Percentiles rank a stretch among this genome's conserved stretches.
Conservation (phyloP, 2,113 vertebrate genomes). For the Barnardius zonarius region DNA sequence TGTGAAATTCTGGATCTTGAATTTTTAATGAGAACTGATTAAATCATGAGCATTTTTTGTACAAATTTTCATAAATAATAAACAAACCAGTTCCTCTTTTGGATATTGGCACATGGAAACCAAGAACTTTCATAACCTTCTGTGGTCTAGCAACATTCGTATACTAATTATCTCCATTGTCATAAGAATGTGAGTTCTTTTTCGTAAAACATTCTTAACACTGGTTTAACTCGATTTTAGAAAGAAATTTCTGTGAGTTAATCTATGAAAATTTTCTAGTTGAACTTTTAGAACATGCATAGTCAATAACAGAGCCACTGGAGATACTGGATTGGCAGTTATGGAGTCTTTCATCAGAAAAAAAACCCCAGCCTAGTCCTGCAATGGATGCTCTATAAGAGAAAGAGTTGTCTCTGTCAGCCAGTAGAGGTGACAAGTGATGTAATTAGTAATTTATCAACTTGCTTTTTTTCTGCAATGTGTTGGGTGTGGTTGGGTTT, state of each 20-base stretch:
- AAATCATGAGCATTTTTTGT: not conserved
- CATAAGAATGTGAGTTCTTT: not conserved
- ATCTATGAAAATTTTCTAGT: not conserved
- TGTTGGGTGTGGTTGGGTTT: not conserved
- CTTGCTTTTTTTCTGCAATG: not conserved
- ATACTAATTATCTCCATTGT: not conserved
- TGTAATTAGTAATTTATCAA: not conserved
- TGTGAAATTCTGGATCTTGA: not conserved
- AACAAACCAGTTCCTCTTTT: slow-evolving; percentile 58
- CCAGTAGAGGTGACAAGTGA: not conserved
- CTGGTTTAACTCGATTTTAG: not conserved
- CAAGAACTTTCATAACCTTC: slow-evolving; percentile 57
- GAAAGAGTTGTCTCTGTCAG: not conserved
- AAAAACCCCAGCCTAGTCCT: not conserved
- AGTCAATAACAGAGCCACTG: not conserved
- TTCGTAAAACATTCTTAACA: not conserved
- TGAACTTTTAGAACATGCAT: not conserved
- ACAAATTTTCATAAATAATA: slow-evolving; percentile 24
- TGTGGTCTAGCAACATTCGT: slow-evolving; percentile 26
- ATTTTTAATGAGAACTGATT: slow-evolving; percentile 9
- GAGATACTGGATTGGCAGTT: not conserved
- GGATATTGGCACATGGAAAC: slow-evolving; percentile 40
- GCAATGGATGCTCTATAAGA: not conserved
- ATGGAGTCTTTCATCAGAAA: not conserved
- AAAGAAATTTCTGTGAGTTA: not conserved